These are phyloP conservation scores for Latrodectus hesperus DNA, from an alignment of 2,888 invertebrate genomes.

Conservation along the genomic window DNA sequence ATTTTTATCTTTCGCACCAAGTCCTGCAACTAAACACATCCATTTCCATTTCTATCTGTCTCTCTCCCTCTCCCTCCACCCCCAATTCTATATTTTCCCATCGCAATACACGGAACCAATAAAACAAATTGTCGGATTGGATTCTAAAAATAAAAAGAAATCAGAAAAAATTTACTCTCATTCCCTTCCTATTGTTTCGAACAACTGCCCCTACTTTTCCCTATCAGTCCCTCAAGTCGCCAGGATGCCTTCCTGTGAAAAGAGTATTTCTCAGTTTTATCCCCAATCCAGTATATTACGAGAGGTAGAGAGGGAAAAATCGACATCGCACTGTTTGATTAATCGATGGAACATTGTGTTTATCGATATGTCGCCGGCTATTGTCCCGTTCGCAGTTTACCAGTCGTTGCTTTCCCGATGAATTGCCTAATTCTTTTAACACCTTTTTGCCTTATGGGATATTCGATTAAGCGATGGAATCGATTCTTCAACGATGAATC, in stretches of 20 bases:
- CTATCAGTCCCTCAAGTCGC: not conserved
- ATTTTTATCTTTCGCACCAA: not conserved
- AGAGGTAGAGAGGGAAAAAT: conserved; percentile 36
- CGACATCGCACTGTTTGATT: conserved; percentile 62
- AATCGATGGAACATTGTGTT: conserved; percentile 67
- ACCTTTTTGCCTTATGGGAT: conserved; percentile 69
- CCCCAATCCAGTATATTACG: not conserved
- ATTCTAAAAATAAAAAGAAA: conserved; percentile 41
- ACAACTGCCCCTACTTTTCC: not conserved
- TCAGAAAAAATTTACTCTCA: conserved; percentile 9
- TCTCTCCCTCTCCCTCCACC: not conserved
- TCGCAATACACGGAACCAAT: conserved; percentile 27
- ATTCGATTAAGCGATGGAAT: conserved; percentile 67
- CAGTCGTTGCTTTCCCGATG: conserved; percentile 54
- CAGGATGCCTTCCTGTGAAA: not conserved
- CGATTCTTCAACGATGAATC: conserved; percentile 60
- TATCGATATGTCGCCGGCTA: conserved; percentile 67
- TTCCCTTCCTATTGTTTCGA: conserved; percentile 46
- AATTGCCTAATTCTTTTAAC: conserved; percentile 69
- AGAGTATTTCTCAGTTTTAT: conserved; percentile 19
- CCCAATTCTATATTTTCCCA: not conserved
- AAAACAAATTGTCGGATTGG: conserved; percentile 65
- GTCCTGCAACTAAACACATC: conserved; percentile 57
- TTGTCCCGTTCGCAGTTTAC: conserved; percentile 44
- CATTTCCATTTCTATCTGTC: conserved; percentile 28